phyloP scores from a whole-genome alignment of 1,140 invertebrate species.

The Drosophila nigromelanica region DNA sequence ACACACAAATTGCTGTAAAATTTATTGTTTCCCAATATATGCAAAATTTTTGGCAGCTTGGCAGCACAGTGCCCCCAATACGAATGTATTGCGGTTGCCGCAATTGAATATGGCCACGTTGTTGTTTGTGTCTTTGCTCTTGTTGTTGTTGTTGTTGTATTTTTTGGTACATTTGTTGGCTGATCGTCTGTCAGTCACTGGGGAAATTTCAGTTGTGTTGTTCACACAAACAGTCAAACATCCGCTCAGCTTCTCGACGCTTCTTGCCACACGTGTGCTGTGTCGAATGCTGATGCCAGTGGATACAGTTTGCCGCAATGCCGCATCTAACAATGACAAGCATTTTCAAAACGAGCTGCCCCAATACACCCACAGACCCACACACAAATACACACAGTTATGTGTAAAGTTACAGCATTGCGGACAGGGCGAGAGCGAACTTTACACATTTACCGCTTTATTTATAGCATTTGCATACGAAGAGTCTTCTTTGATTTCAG shows the following conservation, averaged over 20 bases:
- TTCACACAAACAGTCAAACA: constrained; percentile 22
- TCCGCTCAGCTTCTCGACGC: not conserved
- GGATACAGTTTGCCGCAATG: constrained; percentile 59
- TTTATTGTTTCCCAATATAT: constrained; percentile 83
- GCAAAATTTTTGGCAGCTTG: constrained; percentile 65
- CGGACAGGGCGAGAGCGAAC: constrained; percentile 52
- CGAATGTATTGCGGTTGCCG: constrained; percentile 71
- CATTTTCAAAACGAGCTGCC: constrained; percentile 63
- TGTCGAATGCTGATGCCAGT: constrained; percentile 47
- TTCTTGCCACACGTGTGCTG: constrained; percentile 53
- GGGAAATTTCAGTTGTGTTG: constrained; percentile 68
- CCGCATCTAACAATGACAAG: constrained; percentile 71
- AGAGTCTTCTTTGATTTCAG: constrained; percentile 28
- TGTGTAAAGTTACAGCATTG: constrained; percentile 15
- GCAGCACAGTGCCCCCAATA: constrained; percentile 28
- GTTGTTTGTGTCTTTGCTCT: not conserved
- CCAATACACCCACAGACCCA: constrained; percentile 11
- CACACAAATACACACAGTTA: constrained; percentile 15
- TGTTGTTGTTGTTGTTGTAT: constrained; percentile 25
- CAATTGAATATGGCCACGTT: constrained; percentile 66
- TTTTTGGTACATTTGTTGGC: constrained; percentile 55
- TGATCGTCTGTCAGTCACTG: constrained; percentile 73
- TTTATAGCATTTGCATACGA: constrained; percentile 64
- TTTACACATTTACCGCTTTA: constrained; percentile 76
- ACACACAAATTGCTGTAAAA: constrained; percentile 63